These are phyloP conservation scores for Drosophila littoralis DNA, from an alignment of 1,140 invertebrate species.

Conservation along the genomic window DNA sequence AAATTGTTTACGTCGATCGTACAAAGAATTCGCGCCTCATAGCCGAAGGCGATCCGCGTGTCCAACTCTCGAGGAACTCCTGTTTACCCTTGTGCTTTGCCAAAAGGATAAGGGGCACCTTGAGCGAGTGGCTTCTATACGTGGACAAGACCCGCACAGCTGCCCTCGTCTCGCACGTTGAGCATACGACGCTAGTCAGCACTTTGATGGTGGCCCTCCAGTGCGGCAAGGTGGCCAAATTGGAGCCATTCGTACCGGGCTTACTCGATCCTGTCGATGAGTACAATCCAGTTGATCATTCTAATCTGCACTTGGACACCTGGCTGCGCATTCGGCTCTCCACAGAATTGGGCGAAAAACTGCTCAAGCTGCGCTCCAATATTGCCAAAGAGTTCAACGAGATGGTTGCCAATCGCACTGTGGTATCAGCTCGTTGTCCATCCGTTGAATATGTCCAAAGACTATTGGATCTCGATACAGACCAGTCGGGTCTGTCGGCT, in stretches of 20 bases:
- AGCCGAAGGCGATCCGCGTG: conserved; percentile 25
- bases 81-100: conserved; percentile 12
- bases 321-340: conserved; percentile 35
- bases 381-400: conserved; percentile 32
- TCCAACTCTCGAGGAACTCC: conserved; percentile 50
- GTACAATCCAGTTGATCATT: background rate
- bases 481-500: conserved; percentile 3
- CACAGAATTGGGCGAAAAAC: background rate
- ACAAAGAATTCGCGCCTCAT: conserved; percentile 2
- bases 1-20: conserved; percentile 86
- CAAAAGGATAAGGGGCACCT: background rate
- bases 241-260: background rate
- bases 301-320: conserved; percentile 32
- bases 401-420: conserved; percentile 26
- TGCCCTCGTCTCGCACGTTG: conserved; percentile 26
- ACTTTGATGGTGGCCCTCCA: conserved; percentile 40
- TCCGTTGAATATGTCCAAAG: background rate
- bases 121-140: conserved; percentile 48
- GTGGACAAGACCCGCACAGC: conserved; percentile 42
- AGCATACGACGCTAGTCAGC: conserved; percentile 44
- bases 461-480: background rate
- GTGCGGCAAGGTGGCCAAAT: conserved; percentile 34
- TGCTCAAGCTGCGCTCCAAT: conserved; percentile 28
- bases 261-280: background rate
- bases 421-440: background rate